Percentiles rank a stretch among this genome's conserved stretches.
phyloP scores from a whole-genome alignment of 1,140 invertebrate species.

The Spodoptera frugiperda region DNA sequence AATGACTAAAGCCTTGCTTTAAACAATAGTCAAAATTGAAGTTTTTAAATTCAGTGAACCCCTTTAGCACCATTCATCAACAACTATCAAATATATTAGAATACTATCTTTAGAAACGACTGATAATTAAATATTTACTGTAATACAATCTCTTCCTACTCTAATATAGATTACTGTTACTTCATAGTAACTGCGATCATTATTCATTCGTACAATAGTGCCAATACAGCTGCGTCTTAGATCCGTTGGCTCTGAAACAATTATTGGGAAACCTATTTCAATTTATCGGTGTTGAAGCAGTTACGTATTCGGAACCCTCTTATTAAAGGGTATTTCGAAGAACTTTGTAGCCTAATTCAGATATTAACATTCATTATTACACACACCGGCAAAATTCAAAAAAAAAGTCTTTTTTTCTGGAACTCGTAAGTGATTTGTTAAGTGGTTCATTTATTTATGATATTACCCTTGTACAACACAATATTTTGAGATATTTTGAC shows the following conservation, averaged over 20 bases:
- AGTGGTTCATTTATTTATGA: no score
- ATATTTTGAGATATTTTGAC: no score
- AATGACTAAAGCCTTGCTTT: no score
- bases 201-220: slow-evolving; percentile 24
- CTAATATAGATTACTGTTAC: slow-evolving; percentile 11
- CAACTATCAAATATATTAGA: neutral
- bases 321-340: slow-evolving; percentile 7
- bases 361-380: no score
- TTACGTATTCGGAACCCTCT: neutral
- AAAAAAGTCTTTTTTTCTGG: no score
- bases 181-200: slow-evolving; percentile 14
- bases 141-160: slow-evolving; percentile 4
- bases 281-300: slow-evolving; percentile 31
- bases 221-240: slow-evolving; percentile 27
- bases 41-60: no score
- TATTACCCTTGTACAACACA: no score
- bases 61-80: neutral
- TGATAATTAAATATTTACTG: slow-evolving; percentile 7
- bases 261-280: slow-evolving; percentile 31
- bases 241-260: slow-evolving; percentile 32
- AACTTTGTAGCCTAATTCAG: neutral
- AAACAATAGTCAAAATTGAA: no score
- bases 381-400: no score
- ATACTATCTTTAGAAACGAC: neutral
- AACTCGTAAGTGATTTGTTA: no score